Evolutionary conservation across 2,888 invertebrate genomes (phyloP), one percentile per base, ranked within the genome.

Genomic region (Stomorhina lunata): DNA sequence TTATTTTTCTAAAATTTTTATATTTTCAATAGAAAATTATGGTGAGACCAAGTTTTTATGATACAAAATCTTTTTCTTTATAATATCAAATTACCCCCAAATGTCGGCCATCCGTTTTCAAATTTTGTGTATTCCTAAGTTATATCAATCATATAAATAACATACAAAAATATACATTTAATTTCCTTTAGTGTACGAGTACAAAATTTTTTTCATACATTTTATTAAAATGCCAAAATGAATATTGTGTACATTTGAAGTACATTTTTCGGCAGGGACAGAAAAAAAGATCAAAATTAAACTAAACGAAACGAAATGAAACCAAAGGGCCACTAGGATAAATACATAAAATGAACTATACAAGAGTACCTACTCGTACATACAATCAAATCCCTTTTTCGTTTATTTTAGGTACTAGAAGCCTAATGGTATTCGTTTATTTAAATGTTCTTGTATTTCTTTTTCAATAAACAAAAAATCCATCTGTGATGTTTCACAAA

Each of bases 121-220:
- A 2, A 37, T 40, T 27, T 43, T 2, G 6, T 43, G 2, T 55
- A 29, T 27, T 66, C 12, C 9, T 15, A 22, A 4, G 9, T 25
- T 59, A 29, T 72, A 79, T 79, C 79, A 79, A 79, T 79, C 79
- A 66, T 59, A n/a, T 20, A 34, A 61, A 32, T n/a, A n/a, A n/a
- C 43, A 34, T 25, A 75, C 17, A 50, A 63, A 73, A 53, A 55
- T 68, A 61, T 57, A 65, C 53, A 61, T 80, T 80, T 73, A 73
- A 80, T 79, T 72, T 79, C 79, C 72, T 77, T 72, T 57, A 37
- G 53, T 37, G 29, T 48, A 50, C 4, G 32, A 32, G 27, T 40
- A 37, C 22, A n/a, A 32, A 22, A 5, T 27, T 20, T 63, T 65
- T 53, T 53, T 63, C 20, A 27, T 27, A 45, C 7, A 27, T 43